phyloP scores from a whole-genome alignment of 2,113 vertebrate species.

The Guaruba guarouba region DNA sequence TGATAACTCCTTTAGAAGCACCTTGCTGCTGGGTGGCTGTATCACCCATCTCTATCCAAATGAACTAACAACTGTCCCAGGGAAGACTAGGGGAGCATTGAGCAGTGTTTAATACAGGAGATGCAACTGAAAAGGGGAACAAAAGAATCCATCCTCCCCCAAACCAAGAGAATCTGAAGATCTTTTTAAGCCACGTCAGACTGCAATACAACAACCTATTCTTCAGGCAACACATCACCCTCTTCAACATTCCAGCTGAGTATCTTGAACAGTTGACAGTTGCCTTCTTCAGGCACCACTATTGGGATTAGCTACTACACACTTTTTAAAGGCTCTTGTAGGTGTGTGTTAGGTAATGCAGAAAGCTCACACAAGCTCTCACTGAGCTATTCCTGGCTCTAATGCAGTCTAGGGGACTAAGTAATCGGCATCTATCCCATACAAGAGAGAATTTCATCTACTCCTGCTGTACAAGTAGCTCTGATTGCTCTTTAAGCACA shows the following conservation, averaged over 20 bases:
- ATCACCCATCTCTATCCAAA: not conserved
- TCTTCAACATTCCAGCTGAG: not conserved
- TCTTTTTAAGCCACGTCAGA: not conserved
- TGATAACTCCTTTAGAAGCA: conserved; percentile 13
- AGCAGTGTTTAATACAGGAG: not conserved
- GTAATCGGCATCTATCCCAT: not conserved
- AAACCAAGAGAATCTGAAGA: not conserved
- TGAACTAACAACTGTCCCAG: not conserved
- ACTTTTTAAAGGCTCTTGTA: fast-evolving
- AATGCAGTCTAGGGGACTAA: not conserved
- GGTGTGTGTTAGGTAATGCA: not conserved
- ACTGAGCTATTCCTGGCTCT: not conserved
- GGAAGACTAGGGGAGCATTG: not conserved
- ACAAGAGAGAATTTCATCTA: fast-evolving
- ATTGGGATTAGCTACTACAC: not conserved
- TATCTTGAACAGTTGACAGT: not conserved
- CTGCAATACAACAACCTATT: not conserved
- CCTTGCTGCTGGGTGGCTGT: conserved; percentile 32
- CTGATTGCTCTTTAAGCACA: not conserved
- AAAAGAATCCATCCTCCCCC: not conserved
- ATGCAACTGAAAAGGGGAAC: not conserved
- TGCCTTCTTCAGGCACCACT: not conserved
- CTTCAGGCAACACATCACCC: not conserved
- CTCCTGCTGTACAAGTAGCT: not conserved
- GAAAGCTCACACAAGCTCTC: not conserved